phyloP scores from a whole-genome alignment of 2,113 vertebrate genomes.

The Proteles cristata region DNA sequence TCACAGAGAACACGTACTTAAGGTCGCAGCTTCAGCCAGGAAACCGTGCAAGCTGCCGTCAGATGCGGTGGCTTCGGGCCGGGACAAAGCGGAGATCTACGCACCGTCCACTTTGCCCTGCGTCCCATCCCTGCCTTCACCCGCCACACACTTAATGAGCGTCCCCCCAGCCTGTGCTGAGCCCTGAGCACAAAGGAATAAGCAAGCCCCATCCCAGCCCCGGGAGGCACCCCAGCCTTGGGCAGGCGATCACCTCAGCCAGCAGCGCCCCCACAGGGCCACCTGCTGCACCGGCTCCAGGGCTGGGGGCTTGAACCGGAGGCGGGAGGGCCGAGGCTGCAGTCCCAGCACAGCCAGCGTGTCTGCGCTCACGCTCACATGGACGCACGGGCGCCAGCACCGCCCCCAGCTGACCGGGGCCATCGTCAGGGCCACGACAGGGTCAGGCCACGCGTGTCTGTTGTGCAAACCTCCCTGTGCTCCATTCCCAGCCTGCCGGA shows the following conservation, averaged over 20 bases:
- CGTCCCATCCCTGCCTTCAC: neutral
- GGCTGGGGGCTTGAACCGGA: too few relatives aligned
- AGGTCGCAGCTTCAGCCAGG: neutral
- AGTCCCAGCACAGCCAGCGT: neutral
- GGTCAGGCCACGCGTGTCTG: accelerated
- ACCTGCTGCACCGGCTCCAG: too few relatives aligned
- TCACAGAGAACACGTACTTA: neutral
- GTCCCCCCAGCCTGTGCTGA: neutral
- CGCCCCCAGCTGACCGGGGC: neutral
- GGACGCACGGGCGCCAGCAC: neutral
- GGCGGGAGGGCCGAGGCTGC: too few relatives aligned
- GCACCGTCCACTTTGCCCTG: accelerated
- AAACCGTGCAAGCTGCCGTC: neutral
- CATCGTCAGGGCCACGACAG: neutral
- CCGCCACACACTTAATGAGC: neutral
- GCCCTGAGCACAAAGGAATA: neutral
- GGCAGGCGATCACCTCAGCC: neutral
- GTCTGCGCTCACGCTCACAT: neutral
- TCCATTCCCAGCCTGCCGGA: neutral
- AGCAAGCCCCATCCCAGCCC: accelerated
- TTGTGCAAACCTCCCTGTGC: neutral
- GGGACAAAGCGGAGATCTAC: accelerated
- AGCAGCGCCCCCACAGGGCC: too few relatives aligned
- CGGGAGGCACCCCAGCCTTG: neutral
- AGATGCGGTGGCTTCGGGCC: accelerated